Evolutionary conservation across 2,797 vertebrate species (phyloP).

Genomic region (Chelonia mydas): DNA sequence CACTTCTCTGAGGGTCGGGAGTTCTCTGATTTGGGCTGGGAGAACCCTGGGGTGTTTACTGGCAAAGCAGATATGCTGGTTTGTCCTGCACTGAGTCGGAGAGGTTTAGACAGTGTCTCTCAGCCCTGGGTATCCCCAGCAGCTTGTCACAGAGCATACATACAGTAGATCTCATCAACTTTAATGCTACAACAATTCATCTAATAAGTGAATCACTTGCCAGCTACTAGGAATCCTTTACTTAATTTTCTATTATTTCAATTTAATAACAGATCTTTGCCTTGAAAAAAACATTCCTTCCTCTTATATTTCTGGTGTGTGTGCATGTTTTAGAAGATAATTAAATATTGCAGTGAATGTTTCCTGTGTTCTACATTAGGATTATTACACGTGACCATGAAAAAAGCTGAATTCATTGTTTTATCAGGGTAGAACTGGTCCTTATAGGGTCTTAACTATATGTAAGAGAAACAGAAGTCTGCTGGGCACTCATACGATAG

Average conservation of each 20-base stretch:
- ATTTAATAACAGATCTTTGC: conserved; percentile 1
- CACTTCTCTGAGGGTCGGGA: not conserved
- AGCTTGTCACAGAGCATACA: not conserved
- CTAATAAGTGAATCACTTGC: not conserved
- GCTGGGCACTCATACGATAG: conserved; percentile 18
- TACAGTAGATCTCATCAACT: conserved; percentile 9
- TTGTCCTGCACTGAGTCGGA: not conserved
- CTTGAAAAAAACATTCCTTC: not conserved
- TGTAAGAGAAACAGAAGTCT: conserved; percentile 29
- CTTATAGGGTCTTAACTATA: conserved; percentile 19
- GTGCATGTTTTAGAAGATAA: conserved; percentile 5
- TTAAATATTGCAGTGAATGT: not conserved
- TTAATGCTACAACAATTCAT: conserved; percentile 6
- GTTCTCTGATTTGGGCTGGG: not conserved
- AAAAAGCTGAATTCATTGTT: conserved; percentile 45
- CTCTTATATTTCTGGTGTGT: not conserved
- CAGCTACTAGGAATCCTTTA: not conserved
- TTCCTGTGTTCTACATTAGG: conserved; percentile 30
- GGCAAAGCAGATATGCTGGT: not conserved
- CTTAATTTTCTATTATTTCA: conserved; percentile 17
- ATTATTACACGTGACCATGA: conserved; percentile 19
- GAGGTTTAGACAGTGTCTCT: not conserved
- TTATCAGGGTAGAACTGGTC: conserved; percentile 3
- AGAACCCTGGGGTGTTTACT: not conserved
- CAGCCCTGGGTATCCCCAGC: not conserved